These are phyloP conservation scores for Tanytarsus gracilentus DNA, from an alignment of 2,888 invertebrate genomes.

Conservation along the genomic window DNA sequence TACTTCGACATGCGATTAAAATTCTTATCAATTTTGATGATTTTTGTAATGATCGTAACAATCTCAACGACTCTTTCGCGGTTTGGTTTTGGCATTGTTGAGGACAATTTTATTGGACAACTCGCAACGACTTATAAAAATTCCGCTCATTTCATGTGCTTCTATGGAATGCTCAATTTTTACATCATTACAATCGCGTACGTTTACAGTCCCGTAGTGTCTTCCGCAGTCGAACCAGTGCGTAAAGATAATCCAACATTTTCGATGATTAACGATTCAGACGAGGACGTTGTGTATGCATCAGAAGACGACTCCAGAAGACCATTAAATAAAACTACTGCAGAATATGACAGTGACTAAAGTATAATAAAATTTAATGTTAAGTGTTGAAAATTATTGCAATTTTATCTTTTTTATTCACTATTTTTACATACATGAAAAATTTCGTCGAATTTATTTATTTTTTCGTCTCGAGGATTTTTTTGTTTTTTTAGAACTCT, in stretches of 20 bases:
- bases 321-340: conserved; percentile 55
- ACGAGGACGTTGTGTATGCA: conserved; percentile 93
- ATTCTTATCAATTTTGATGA: conserved; percentile 78
- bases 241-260: conserved; percentile 96
- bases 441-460: too few relatives aligned
- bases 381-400: too few relatives aligned
- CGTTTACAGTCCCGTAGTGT: conserved; percentile 70
- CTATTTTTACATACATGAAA: too few relatives aligned
- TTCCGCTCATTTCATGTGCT: conserved; percentile 91
- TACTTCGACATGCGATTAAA: conserved; percentile 91
- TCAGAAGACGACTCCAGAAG: conserved; percentile 80
- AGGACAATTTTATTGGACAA: conserved; percentile 89
- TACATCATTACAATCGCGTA: conserved; percentile 91
- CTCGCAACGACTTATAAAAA: conserved; percentile 80
- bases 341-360: conserved; percentile 65
- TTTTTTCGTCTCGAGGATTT: too few relatives aligned
- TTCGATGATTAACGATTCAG: conserved; percentile 96
- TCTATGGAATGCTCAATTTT: conserved; percentile 88
- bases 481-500: too few relatives aligned
- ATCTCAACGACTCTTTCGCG: conserved; percentile 66
- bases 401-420: too few relatives aligned
- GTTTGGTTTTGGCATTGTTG: conserved; percentile 81
- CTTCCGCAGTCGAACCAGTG: conserved; percentile 64
- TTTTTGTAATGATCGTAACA: conserved; percentile 67
- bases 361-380: too few relatives aligned